Base-by-base conservation (phyloP, 2,797 vertebrate species). In the Hipposideros larvatus region DNA sequence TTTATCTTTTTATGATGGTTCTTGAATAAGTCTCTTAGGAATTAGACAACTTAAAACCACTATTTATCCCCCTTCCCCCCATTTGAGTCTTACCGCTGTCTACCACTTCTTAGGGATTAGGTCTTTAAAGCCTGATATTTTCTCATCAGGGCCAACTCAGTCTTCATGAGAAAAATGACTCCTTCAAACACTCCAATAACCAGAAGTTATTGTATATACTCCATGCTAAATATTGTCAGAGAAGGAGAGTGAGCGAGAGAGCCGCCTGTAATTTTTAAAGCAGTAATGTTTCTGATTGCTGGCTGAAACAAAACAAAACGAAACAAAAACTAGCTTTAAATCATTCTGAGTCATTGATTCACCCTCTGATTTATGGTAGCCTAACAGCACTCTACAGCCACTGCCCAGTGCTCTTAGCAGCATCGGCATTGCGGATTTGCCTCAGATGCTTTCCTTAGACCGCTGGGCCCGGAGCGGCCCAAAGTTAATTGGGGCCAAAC, bases 161-260 rank as follows among this genome's bases (percentile, higher is more conserved):
- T 78, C 71, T 89, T 97, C n/a, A 26, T 83, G 73, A 83, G 37
- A 78, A 73, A 89, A 85, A 65, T 48, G 66, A 31, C 14, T 87
- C 51, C 11, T 92, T 74, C 19, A 83, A 83, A 16, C 43, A 5
- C 11, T 57, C 21, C 18, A 65, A 0, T 66, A 84, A 55, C 4
- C 18, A 91, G 82, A 93, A 93, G 53, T 51, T 28, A 63, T 51
- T 71, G 59, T 71, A 0, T 83, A 19, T 61, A 65, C 51, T 68
- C 9, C 28, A 41, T 59, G 57, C 37, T 74, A 46, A 48, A 13
- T 55, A 14, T 43, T 78, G 46, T 73, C 18, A 82, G 73, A 89
- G n/a, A 34, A 14, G 3, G 46, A 66, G 61, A 87, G 9, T 0
- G 41, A 78, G 18, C 41, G 43, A 43, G 65, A 93, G 59, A 57